Percentiles rank a stretch among this genome's conserved stretches.
Conservation (phyloP, 2,888 invertebrate genomes). For the Leucozona laternaria region DNA sequence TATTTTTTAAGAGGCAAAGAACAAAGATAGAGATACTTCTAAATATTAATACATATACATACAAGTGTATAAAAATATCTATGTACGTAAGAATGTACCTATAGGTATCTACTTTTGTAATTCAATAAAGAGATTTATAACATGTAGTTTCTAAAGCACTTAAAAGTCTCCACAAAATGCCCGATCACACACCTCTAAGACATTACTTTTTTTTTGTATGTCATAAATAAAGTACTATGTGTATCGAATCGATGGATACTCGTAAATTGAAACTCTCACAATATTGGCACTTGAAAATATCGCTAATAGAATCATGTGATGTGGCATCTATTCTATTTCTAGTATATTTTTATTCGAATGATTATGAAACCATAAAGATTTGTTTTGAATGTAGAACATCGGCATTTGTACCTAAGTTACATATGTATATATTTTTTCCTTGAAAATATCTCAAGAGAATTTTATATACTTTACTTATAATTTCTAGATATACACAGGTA, state of each 20-base stretch:
- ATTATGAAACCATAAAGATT: conserved; percentile 38
- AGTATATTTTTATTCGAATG: background rate
- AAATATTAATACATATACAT: background rate
- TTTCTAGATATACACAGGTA: no score
- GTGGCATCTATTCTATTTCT: conserved; percentile 20
- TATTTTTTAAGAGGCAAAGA: conserved; percentile 14
- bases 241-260: conserved; percentile 16
- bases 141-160: conserved; percentile 62
- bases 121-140: conserved; percentile 36
- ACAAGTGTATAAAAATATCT: background rate
- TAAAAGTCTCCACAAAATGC: conserved; percentile 43
- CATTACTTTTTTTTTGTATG: background rate
- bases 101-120: background rate
- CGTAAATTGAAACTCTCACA: conserved; percentile 21
- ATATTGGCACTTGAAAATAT: conserved; percentile 28
- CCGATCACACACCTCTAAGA: conserved; percentile 6
- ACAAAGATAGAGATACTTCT: conserved; percentile 12
- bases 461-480: no score
- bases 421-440: background rate
- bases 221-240: background rate
- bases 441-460: conserved; percentile 29
- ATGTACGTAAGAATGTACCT: background rate
- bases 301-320: conserved; percentile 18
- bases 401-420: background rate
- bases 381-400: conserved; percentile 23